Evolutionary conservation across 2,888 invertebrate species (phyloP).

Genomic region (Tiphia femorata): DNA sequence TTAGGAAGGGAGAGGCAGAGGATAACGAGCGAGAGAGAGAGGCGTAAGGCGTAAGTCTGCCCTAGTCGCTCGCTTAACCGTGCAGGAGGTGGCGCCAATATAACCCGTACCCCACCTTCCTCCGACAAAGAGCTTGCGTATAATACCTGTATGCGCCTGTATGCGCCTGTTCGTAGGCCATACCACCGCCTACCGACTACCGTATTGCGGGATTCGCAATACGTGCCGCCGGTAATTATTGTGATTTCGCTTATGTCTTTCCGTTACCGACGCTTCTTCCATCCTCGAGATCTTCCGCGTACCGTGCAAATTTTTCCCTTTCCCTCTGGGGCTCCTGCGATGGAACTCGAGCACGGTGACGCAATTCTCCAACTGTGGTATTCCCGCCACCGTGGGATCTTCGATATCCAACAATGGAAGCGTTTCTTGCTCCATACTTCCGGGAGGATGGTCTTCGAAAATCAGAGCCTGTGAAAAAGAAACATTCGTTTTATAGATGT

Average conservation of each 20-base stretch:
- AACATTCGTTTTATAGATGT: too few relatives aligned
- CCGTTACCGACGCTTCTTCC: neutral
- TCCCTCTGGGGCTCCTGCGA: constrained; percentile 9
- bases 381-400: too few relatives aligned
- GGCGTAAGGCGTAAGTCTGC: constrained; percentile 68
- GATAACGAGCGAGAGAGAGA: constrained; percentile 71
- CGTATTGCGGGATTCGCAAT: constrained; percentile 53
- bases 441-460: too few relatives aligned
- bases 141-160: constrained; percentile 50
- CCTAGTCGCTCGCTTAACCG: constrained; percentile 73
- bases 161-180: constrained; percentile 45
- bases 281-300: neutral
- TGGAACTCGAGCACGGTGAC: neutral
- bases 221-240: constrained; percentile 56
- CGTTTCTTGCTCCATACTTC: too few relatives aligned
- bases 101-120: constrained; percentile 49
- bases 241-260: constrained; percentile 48
- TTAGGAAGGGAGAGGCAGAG: too few relatives aligned
- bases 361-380: constrained; percentile 8
- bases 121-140: constrained; percentile 62
- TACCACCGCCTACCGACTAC: constrained; percentile 50
- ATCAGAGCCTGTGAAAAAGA: too few relatives aligned
- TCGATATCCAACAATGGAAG: too few relatives aligned
- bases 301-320: constrained; percentile 31
- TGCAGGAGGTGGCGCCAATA: constrained; percentile 74